Percentiles rank a stretch among this genome's conserved stretches.
These are phyloP conservation scores for Ctenosaura bakeri DNA, from an alignment of 2,797 vertebrate genomes.

Conservation along the genomic window DNA sequence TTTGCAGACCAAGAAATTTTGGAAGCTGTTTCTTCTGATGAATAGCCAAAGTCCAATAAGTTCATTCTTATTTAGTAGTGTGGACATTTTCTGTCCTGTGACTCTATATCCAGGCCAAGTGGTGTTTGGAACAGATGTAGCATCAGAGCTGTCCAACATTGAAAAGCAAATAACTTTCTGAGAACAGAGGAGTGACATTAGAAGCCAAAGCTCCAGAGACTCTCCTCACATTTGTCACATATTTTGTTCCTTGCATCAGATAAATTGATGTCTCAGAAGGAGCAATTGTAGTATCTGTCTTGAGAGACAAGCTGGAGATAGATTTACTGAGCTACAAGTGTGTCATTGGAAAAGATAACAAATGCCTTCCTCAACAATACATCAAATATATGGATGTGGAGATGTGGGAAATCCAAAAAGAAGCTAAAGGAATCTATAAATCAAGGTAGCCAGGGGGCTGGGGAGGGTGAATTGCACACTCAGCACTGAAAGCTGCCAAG, in stretches of 20 bases:
- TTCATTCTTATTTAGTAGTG: not conserved
- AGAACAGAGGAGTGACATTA: accelerated
- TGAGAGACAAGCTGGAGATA: constrained; percentile 58
- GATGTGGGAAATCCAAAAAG: constrained; percentile 40
- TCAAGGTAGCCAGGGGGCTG: constrained; percentile 33
- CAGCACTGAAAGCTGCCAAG: constrained; percentile 41
- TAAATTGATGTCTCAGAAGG: constrained; percentile 54
- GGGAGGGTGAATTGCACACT: constrained; percentile 22
- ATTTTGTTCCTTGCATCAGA: constrained; percentile 64
- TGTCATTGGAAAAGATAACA: constrained; percentile 66
- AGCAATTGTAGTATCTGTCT: constrained; percentile 41
- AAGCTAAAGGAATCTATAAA: constrained; percentile 41
- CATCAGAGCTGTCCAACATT: no score
- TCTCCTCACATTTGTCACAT: constrained; percentile 53
- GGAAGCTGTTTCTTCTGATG: not conserved
- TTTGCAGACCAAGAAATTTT: no score
- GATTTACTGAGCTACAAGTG: constrained; percentile 55
- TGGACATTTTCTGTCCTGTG: not conserved
- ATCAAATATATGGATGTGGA: constrained; percentile 61
- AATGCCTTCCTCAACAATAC: constrained; percentile 60
- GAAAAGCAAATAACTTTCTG: not conserved
- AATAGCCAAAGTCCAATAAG: not conserved
- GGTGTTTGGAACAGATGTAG: not conserved
- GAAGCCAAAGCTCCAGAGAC: not conserved
- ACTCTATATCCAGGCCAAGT: not conserved